Percentiles rank a stretch among this genome's conserved stretches.
These are phyloP conservation scores for Meta bourneti DNA, from an alignment of 2,888 invertebrate genomes.

Conservation along the genomic window DNA sequence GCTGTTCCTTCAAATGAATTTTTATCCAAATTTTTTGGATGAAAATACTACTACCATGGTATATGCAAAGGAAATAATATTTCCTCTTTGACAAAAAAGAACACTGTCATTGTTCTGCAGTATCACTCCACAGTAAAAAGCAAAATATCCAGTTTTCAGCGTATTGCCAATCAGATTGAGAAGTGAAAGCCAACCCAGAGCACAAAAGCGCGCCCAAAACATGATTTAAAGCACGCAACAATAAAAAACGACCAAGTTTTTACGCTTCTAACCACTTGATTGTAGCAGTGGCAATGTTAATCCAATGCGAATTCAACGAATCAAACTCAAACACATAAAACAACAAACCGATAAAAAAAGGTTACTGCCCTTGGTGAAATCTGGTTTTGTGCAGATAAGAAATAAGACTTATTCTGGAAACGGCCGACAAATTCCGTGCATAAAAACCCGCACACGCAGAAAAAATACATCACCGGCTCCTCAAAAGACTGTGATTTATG, in stretches of 20 bases:
- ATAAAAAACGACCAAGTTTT: background rate
- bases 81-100: too few species aligned
- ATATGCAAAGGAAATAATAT: too few species aligned
- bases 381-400: conserved; percentile 63
- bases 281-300: background rate
- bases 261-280: background rate
- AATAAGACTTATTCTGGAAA: conserved; percentile 37
- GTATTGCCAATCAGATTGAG: too few species aligned
- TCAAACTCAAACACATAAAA: background rate
- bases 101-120: too few species aligned
- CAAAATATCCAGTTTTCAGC: too few species aligned
- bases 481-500: conserved; percentile 54
- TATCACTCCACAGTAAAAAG: too few species aligned
- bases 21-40: too few species aligned
- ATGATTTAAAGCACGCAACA: background rate
- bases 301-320: background rate
- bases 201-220: background rate
- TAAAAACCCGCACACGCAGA: conserved; percentile 50
- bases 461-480: conserved; percentile 60
- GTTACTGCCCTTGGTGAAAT: conserved; percentile 31
- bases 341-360: background rate
- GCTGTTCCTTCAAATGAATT: too few species aligned
- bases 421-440: conserved; percentile 45
- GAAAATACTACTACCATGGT: too few species aligned
- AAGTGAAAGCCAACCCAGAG: too few species aligned